Evolutionary conservation across 2,797 vertebrate genomes (phyloP), one percentile per base, ranked within the genome.

Genomic region (Sphenopsis melanotis): DNA sequence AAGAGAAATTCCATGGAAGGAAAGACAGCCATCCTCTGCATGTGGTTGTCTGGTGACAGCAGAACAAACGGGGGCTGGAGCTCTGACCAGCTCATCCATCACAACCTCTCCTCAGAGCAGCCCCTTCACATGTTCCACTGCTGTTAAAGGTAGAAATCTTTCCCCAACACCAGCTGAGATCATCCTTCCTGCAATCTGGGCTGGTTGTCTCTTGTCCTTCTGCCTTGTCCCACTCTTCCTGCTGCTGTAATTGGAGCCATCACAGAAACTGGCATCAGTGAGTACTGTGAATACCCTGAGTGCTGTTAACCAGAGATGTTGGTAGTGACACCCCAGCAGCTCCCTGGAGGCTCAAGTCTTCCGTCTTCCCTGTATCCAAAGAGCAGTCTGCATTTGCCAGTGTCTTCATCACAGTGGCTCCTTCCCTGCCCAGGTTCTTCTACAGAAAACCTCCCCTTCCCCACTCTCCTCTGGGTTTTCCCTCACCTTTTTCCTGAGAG

Each of bases 261-360:
- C 8, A 7, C 1, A 20, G 65, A 68, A 30, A 55, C 14, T 0
- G 0, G 5, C 55, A 32, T 4, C 3, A 50, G 9, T 66, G 14
- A 5, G 2, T 71, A 2, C 5, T 44, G 15, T 46, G 49, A 83
- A 29, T 42, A 42, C 5, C 37, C 27, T 8, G 29, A 59, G 41
- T 3, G 9, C 52, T 44, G n/a, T 34, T 84, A 44, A 49, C 37
- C 47, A 34, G 26, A n/a, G 41, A 4, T 41, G 5, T 46, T 57
- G 72, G 44, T 39, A 26, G 23, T 37, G 42, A 46, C 23, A 52
- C 14, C 14, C 37, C 50, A 50, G 68, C 1, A 11, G 47, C 32
- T 66, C 37, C 14, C 9, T 5, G 15, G 36, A 72, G 34, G 32
- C 27, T 83, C 22, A 60, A 6, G 22, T 53, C 11, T 22, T 42